Base-by-base conservation (phyloP, 2,797 vertebrate genomes). In the Pseudomugil tenellus region DNA sequence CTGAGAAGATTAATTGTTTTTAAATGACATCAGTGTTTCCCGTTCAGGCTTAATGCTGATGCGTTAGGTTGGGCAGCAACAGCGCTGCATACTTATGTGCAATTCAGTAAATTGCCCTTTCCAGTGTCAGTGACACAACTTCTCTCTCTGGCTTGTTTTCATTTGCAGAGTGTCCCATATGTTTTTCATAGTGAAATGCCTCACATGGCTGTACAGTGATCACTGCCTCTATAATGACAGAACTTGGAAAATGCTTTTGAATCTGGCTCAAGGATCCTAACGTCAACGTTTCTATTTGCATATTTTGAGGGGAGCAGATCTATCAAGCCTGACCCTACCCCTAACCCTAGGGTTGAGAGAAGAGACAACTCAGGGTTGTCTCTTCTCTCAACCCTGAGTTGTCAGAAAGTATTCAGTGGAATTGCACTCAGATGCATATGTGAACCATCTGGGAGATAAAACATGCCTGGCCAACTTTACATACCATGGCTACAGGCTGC, bases 381-480 rank as follows among this genome's bases (percentile, higher is more conserved):
- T 92, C 72, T 60, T 72, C 84, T 77, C 76, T 88, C 81, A 90
- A 83, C 80, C 74, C 77, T 83, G 86, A 89, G 67, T 91, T 86
- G 85, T 92, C 91, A 89, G 85, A 83, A 83, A 75, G 73, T 83
- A 85, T 91, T 90, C 76, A 67, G 76, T 58, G 70, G 76, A 84
- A 77, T 83, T 65, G 72, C 73, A 79, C 79, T 72, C 35, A 51
- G 80, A 79, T 85, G 85, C 93, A 94, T 88, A 77, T 94, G 94
- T 72, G 70, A 74, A 89, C 87, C 94, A 94, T 93, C 90, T 95
- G 94, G 78, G 70, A 70, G 59, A 82, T 85, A 83, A 86, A 89
- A 81, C 72, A 69, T 46, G 54, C 77, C 77, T 81, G 51, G 85
- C 90, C 90, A 90, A 86, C 78, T 88, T 78, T 77, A 86, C 87